Base-by-base conservation (phyloP, 1,140 invertebrate genomes). In the Drosophila busckii region DNA sequence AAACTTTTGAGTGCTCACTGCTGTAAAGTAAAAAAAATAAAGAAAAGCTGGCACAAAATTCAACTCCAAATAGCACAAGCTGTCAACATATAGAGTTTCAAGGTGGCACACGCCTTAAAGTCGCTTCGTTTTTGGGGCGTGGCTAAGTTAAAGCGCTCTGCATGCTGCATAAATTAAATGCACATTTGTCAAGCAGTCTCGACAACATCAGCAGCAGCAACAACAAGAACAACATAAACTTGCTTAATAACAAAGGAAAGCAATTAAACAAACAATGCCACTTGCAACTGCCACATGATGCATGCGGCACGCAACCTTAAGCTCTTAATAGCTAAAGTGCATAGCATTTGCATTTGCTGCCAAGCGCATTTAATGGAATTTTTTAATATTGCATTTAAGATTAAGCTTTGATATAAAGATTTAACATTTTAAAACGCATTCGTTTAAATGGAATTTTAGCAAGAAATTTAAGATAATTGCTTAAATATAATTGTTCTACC, bases 81-180 rank as follows among this genome's bases (percentile, higher is more conserved):
- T 68, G 54, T 56, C 63, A 65, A 78, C 70, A 69, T 31, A 68
- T 48, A 41, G 41, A 45, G 45, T 55, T 56, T 45, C 60, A 58
- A 58, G 44, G 60, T 38, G 38, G 23, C 4, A 8, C 7, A n/a
- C 12, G 25, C 10, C 13, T 10, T 22, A n/a, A n/a, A n/a, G n/a
- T 9, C 8, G 4, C 0, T 10, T 13, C 2, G 9, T 2, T 38
- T 13, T 7, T 2, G 7, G 8, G 0, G 3, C 15, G 3, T 3
- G n/a, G n/a, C 35, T 38, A 46, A 46, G 26, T 40, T 13, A 46
- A 28, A 12, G 16, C 38, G 37, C 12, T 17, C 19, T n/a, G 10
- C 16, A 13, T 8, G 9, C 44, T 63, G 53, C 53, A 63, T 64
- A 45, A 59, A 64, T 64, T 41, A 64, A 64, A 52, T 58, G 53